Evolutionary conservation across 2,888 invertebrate genomes (phyloP).

Genomic region (Cataglyphis rosenhaueri): DNA sequence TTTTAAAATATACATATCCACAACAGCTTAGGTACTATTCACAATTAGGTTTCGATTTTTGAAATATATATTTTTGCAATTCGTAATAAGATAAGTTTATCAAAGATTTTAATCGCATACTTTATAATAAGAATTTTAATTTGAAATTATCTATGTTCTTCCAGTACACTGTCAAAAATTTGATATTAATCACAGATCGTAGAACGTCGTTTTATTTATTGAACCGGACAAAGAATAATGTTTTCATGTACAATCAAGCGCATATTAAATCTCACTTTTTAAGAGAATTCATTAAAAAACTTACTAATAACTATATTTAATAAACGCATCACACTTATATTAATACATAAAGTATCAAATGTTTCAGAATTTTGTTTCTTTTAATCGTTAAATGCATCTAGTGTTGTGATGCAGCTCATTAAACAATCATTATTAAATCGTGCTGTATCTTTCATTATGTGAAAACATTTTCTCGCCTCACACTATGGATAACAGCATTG

Average conservation of each 20-base stretch:
- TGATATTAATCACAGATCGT: constrained; percentile 72
- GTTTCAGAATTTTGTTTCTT: background rate
- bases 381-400: background rate
- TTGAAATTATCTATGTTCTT: constrained; percentile 62
- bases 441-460: background rate
- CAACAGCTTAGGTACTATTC: constrained; percentile 73
- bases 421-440: background rate
- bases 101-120: constrained; percentile 67
- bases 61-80: constrained; percentile 68
- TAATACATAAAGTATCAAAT: background rate
- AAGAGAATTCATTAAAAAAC: background rate
- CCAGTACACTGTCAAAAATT: constrained; percentile 60
- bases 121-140: constrained; percentile 64
- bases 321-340: background rate
- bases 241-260: background rate
- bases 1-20: constrained; percentile 76
- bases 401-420: background rate
- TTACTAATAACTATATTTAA: background rate
- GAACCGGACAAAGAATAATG: constrained; percentile 31
- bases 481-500: background rate
- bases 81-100: constrained; percentile 69
- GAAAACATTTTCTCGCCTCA: constrained; percentile 25
- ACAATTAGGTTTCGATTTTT: constrained; percentile 69
- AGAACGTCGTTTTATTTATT: constrained; percentile 56
- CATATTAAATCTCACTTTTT: too few species aligned